Evolutionary conservation across 2,113 vertebrate genomes (phyloP), one percentile per base, ranked within the genome.

Genomic region (Anoplopoma fimbria): DNA sequence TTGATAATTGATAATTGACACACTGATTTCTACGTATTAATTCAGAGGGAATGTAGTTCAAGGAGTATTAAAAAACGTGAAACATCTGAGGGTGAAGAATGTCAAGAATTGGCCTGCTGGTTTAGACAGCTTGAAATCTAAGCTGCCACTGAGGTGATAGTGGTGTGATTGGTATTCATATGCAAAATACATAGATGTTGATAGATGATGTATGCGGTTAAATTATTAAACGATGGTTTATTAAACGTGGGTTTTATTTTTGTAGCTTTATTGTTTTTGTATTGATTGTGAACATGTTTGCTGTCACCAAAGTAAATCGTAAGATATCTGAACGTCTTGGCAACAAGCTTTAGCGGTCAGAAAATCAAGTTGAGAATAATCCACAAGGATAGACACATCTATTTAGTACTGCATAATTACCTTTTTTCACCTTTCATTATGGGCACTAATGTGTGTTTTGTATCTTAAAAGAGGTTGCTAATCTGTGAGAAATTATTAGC

Each of bases 111-210:
- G 29, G 33, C 29, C 45, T 63, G 58, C 27, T 40, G 29, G 12
- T 40, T 60, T 12, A 12, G 55, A 33, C 78, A 67, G 31, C 13
- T 42, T 23, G 19, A 23, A 49, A 49, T 49, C 19, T 23, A 9
- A 49, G 47, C 47, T 17, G 34, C 61, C 60, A 55, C 8, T 33
- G 17, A 70, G 42, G 67, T 69, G 51, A 29, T 34, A 36, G 21
- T 2, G 33, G 68, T 55, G 36, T 34, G 27, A 67, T 38, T 23
- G 33, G 19, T 80, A 57, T 57, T 42, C n/a, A 74, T 67, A 33
- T 62, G 14, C 19, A 33, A 12, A 15, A 47, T 1, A 45, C 8
- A 3, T 47, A 27, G 12, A 15, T 31, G 15, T 45, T 14, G 15
- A 4, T 47, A 9, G 15, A 38, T 29, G 14, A 29, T 65, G 7